phyloP scores from a whole-genome alignment of 1,140 invertebrate genomes.

The Olivierus martensii region DNA sequence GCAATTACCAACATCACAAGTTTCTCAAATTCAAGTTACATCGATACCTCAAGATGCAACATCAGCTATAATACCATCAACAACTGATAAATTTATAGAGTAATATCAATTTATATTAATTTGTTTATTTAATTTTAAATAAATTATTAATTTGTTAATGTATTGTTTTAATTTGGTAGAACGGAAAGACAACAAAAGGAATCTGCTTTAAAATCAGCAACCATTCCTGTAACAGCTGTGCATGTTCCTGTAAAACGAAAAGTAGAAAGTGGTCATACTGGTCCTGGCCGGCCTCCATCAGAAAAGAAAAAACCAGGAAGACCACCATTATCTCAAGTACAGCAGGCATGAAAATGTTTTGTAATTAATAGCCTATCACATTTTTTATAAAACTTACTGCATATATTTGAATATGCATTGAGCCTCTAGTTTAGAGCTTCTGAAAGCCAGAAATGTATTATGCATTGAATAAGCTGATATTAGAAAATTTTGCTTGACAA shows the following conservation, averaged over 20 bases:
- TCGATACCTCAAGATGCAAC: no score
- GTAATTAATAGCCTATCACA: no score
- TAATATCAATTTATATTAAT: no score
- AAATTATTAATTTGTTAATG: background rate
- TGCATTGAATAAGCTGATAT: no score
- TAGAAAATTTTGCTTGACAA: no score
- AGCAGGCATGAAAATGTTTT: background rate
- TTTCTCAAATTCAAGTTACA: no score
- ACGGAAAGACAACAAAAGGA: background rate
- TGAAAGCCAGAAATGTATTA: no score
- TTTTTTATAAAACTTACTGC: no score
- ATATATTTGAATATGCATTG: no score
- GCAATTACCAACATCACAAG: background rate
- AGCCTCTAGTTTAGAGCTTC: no score
- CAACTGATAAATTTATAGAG: no score
- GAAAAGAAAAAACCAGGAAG: constrained; percentile 23
- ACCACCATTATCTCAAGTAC: constrained; percentile 20
- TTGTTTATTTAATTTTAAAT: background rate
- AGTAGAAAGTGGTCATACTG: constrained; percentile 18
- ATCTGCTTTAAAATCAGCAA: background rate
- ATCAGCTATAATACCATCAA: no score
- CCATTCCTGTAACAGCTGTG: background rate
- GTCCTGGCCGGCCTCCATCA: constrained; percentile 1
- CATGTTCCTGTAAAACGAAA: background rate
- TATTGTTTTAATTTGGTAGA: background rate